Conservation (phyloP, 2,113 vertebrate species). For the Atlantisia rogersi region DNA sequence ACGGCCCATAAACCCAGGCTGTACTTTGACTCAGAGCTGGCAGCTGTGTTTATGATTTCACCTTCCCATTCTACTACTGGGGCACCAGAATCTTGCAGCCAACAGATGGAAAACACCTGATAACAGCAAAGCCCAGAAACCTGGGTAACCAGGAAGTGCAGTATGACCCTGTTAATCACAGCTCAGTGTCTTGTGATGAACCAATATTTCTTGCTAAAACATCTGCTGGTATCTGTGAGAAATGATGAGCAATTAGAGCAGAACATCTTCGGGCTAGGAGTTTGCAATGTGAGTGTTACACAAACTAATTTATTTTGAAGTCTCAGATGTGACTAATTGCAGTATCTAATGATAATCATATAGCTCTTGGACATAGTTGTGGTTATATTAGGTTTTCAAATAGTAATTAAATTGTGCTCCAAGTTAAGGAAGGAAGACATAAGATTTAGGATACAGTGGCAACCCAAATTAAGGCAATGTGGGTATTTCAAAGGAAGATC, state of each 20-base stretch:
- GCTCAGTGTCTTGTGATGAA: background rate
- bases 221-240: background rate
- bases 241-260: background rate
- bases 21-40: background rate
- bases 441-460: background rate
- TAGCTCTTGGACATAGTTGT: background rate
- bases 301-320: background rate
- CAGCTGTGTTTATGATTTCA: background rate
- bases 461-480: background rate
- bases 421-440: background rate
- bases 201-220: background rate
- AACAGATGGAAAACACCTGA: background rate
- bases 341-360: background rate
- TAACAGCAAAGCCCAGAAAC: background rate
- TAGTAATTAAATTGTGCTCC: background rate
- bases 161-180: background rate
- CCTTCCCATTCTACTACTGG: background rate
- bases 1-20: background rate
- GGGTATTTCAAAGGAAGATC: background rate
- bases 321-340: background rate
- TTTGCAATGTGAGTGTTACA: background rate
- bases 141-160: background rate
- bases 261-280: background rate
- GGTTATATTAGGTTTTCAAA: conserved; percentile 13
- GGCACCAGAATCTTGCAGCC: background rate